Conservation (phyloP, 1,140 invertebrate species). For the Drosophila truncata region DNA sequence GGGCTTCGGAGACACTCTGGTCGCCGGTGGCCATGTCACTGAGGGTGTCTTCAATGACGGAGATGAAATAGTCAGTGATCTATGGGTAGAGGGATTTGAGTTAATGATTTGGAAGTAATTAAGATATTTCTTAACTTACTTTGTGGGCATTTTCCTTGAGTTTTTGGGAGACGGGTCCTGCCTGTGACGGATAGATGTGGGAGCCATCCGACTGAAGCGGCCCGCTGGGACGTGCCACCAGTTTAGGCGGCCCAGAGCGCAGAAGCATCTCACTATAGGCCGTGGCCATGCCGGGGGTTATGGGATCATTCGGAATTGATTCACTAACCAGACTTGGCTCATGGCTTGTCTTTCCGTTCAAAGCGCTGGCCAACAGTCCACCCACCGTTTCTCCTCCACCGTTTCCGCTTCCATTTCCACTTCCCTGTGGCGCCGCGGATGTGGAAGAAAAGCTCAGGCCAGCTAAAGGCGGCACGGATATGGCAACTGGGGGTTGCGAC, state of each 20-base stretch:
- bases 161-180: constrained; percentile 83
- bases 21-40: constrained; percentile 86
- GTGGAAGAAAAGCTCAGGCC: constrained; percentile 53
- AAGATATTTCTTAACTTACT: constrained; percentile 58
- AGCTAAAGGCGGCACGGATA: constrained; percentile 61
- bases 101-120: too few relatives aligned
- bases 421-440: too few relatives aligned
- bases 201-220: constrained; percentile 82
- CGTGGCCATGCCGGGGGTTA: constrained; percentile 69
- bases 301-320: constrained; percentile 42
- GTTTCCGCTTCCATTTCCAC: too few relatives aligned
- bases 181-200: constrained; percentile 81
- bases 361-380: constrained; percentile 48
- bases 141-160: constrained; percentile 86
- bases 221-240: constrained; percentile 84
- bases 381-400: constrained; percentile 25
- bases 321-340: constrained; percentile 41
- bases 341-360: constrained; percentile 51
- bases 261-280: constrained; percentile 81
- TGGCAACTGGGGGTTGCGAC: constrained; percentile 1
- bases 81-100: constrained; percentile 13
- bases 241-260: constrained; percentile 81
- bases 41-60: constrained; percentile 87
- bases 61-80: constrained; percentile 87
- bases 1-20: constrained; percentile 86